Evolutionary conservation across 2,888 invertebrate genomes (phyloP).

Genomic region (Harmothoe impar): DNA sequence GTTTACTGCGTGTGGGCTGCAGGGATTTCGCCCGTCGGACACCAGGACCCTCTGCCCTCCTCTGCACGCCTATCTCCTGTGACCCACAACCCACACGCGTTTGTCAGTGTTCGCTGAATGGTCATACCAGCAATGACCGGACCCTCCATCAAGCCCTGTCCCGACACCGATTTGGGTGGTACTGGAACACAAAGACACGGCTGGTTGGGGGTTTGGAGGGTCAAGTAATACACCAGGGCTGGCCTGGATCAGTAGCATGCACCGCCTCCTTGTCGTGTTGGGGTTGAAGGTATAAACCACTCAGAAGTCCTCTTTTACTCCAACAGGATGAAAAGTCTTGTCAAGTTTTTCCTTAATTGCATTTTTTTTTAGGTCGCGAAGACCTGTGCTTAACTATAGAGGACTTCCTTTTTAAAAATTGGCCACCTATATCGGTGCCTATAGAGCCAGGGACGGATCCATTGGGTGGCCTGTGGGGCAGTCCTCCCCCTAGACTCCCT

Average conservation of each 20-base stretch:
- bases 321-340: too few relatives aligned
- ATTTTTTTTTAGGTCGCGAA: too few relatives aligned
- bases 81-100: constrained; percentile 8
- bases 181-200: neutral
- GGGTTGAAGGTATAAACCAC: too few relatives aligned
- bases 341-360: too few relatives aligned
- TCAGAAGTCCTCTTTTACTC: too few relatives aligned
- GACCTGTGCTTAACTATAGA: too few relatives aligned
- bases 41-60: neutral
- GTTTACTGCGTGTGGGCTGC: neutral
- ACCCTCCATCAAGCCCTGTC: neutral
- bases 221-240: neutral
- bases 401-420: too few relatives aligned
- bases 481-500: too few relatives aligned
- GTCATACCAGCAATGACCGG: neutral
- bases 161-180: neutral
- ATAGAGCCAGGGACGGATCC: too few relatives aligned
- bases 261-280: too few relatives aligned
- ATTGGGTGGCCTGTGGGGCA: too few relatives aligned
- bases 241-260: neutral
- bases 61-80: neutral
- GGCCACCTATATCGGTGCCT: too few relatives aligned
- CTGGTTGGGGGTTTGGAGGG: neutral
- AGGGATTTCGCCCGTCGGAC: neutral
- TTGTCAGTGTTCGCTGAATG: neutral